A percentile compares a stretch with the other conserved stretches of the same genome.
These are phyloP conservation scores for Rallus crepitans DNA, from an alignment of 2,797 vertebrate genomes.

Conservation along the genomic window DNA sequence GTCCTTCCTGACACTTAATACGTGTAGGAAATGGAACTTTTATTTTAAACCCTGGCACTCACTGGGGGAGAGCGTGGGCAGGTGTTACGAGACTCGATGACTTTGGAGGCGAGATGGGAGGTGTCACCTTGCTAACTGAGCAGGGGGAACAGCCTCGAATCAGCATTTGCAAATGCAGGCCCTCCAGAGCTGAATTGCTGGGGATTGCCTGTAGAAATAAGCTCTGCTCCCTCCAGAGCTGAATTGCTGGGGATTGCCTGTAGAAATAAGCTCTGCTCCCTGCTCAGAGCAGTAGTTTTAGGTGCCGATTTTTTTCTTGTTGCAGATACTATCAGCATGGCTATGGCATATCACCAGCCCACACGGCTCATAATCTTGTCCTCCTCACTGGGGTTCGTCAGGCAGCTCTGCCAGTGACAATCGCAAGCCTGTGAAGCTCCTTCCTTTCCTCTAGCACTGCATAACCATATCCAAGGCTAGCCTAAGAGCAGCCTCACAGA, in stretches of 20 bases:
- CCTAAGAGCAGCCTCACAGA: background rate
- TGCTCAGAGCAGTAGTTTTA: constrained; percentile 24
- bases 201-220: constrained; percentile 8
- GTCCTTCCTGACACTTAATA: constrained; percentile 66
- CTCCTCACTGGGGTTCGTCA: background rate
- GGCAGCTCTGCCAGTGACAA: constrained; percentile 23
- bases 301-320: constrained; percentile 45
- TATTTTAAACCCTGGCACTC: constrained; percentile 38
- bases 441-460: background rate
- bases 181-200: background rate
- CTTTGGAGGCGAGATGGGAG: constrained; percentile 19
- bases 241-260: constrained; percentile 2
- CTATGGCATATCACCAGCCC: constrained; percentile 58
- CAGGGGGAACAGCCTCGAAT: constrained; percentile 11
- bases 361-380: constrained; percentile 41
- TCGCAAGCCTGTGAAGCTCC: background rate
- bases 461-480: background rate
- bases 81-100: constrained; percentile 28
- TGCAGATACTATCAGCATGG: constrained; percentile 65
- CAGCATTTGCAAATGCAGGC: background rate
- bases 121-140: constrained; percentile 46
- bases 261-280: constrained; percentile 43
- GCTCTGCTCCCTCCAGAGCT: constrained; percentile 25
- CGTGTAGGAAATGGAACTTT: constrained; percentile 48
- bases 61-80: constrained; percentile 5